Evolutionary conservation across 92 coral and sea anemone genomes (phyloP).

Genomic region (Epizoanthus ramosus): DNA sequence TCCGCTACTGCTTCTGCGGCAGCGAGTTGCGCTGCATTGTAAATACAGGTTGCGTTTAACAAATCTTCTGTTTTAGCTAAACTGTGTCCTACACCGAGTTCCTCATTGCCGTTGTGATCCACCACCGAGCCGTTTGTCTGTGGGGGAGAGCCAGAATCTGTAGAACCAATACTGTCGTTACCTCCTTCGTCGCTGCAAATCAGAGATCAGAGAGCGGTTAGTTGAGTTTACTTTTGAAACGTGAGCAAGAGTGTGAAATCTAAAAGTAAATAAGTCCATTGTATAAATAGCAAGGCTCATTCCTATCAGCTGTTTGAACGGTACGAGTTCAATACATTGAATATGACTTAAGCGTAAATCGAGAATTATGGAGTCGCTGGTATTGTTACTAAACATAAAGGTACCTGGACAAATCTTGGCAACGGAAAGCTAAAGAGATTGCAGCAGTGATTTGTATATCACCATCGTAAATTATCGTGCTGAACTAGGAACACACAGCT

Average conservation of each 20-base stretch:
- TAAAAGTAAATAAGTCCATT: constrained; percentile 50
- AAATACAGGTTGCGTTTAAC: constrained; percentile 31
- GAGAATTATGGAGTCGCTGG: background rate
- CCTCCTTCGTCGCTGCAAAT: constrained; percentile 31
- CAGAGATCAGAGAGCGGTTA: background rate
- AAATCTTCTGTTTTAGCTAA: constrained; percentile 35
- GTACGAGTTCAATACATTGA: background rate
- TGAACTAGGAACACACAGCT: constrained; percentile 31
- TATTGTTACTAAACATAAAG: background rate
- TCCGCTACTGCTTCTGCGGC: constrained; percentile 34
- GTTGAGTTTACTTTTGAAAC: constrained; percentile 55
- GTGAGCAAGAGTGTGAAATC: constrained; percentile 48
- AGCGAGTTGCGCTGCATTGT: constrained; percentile 36
- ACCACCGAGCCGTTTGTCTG: constrained; percentile 11
- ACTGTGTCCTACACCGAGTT: constrained; percentile 10
- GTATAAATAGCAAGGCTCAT: constrained; percentile 49
- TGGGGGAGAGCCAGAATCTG: constrained; percentile 20
- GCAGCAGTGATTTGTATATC: background rate
- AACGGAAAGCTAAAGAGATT: constrained; percentile 16
- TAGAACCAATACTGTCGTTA: constrained; percentile 5
- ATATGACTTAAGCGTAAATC: constrained; percentile 13
- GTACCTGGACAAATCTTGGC: constrained; percentile 6
- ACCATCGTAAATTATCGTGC: constrained; percentile 13
- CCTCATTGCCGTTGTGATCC: constrained; percentile 33
- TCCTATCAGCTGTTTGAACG: constrained; percentile 53